Evolutionary conservation across 2,797 vertebrate genomes (phyloP).

Genomic region (Denticeps clupeoides): DNA sequence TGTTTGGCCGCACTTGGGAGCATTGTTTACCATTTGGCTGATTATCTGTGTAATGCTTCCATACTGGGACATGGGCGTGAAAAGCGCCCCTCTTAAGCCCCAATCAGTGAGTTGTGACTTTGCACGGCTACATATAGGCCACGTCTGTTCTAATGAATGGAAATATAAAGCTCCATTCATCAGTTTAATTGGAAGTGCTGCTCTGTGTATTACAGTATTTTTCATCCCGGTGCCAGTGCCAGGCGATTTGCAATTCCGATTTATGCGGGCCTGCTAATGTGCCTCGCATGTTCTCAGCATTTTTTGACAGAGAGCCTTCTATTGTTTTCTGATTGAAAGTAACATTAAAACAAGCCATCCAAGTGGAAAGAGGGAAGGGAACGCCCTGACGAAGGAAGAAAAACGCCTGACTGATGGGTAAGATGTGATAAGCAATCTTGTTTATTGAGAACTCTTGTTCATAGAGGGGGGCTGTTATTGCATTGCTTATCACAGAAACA

Average conservation of each 20-base stretch:
- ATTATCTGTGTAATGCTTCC: too few relatives aligned
- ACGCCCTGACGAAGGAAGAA: neutral
- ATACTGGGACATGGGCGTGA: too few relatives aligned
- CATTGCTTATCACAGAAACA: conserved; percentile 11
- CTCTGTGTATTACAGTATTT: conserved; percentile 43
- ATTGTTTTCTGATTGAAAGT: conserved; percentile 23
- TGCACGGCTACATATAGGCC: neutral
- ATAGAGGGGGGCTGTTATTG: conserved; percentile 7
- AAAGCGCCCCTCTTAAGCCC: neutral
- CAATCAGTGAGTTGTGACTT: conserved; percentile 2
- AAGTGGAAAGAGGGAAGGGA: conserved; percentile 13
- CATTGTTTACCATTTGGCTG: conserved; percentile 1
- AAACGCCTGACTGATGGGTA: conserved; percentile 3
- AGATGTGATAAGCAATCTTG: conserved; percentile 9
- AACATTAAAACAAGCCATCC: conserved; percentile 21
- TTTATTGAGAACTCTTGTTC: conserved; percentile 15
- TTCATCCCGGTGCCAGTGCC: conserved; percentile 34
- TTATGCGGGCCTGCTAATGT: conserved; percentile 29
- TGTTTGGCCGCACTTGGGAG: too few relatives aligned
- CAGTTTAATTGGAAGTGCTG: conserved; percentile 59
- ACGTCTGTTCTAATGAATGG: conserved; percentile 48
- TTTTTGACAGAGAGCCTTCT: conserved; percentile 15
- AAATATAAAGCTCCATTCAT: conserved; percentile 51
- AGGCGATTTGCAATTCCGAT: conserved; percentile 32
- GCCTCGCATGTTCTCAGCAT: conserved; percentile 12